Percentiles rank a stretch among this genome's conserved stretches.
These are phyloP conservation scores for Panurus biarmicus DNA, from an alignment of 2,113 vertebrate genomes.

Conservation along the genomic window DNA sequence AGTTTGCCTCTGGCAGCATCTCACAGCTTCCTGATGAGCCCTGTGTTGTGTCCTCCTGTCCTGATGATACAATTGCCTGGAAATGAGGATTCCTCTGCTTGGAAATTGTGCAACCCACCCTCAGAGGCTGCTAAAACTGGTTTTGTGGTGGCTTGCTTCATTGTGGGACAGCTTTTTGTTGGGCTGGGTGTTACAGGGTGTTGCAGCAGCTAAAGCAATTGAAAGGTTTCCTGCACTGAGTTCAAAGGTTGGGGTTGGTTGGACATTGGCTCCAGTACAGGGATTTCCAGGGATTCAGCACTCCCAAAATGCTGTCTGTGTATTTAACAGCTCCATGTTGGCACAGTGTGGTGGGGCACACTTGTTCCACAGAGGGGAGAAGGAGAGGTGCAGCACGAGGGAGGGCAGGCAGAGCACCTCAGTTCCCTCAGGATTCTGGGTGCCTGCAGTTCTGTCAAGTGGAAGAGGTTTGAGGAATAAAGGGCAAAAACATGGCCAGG, in stretches of 20 bases:
- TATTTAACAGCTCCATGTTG: background rate
- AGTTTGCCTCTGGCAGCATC: background rate
- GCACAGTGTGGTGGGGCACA: fast-evolving
- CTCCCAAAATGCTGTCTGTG: background rate
- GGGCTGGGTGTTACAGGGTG: too few species aligned
- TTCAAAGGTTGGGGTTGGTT: background rate
- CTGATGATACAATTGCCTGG: background rate
- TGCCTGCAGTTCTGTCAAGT: background rate
- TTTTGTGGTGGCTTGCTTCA: background rate
- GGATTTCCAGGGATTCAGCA: background rate
- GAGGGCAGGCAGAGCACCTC: background rate
- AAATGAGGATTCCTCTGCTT: background rate
- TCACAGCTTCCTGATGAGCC: background rate
- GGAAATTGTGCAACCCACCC: background rate
- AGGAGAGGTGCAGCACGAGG: background rate
- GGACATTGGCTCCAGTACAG: background rate
- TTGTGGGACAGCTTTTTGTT: background rate
- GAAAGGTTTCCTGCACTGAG: background rate
- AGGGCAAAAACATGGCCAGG: background rate
- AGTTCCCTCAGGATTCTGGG: fast-evolving
- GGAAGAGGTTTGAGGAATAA: background rate
- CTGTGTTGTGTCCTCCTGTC: background rate
- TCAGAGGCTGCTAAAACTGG: background rate
- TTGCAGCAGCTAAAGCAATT: background rate
- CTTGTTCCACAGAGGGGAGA: too few species aligned